Evolutionary conservation across 1,140 invertebrate genomes (phyloP), one percentile per base, ranked within the genome.

Genomic region (Diuraphis noxia): DNA sequence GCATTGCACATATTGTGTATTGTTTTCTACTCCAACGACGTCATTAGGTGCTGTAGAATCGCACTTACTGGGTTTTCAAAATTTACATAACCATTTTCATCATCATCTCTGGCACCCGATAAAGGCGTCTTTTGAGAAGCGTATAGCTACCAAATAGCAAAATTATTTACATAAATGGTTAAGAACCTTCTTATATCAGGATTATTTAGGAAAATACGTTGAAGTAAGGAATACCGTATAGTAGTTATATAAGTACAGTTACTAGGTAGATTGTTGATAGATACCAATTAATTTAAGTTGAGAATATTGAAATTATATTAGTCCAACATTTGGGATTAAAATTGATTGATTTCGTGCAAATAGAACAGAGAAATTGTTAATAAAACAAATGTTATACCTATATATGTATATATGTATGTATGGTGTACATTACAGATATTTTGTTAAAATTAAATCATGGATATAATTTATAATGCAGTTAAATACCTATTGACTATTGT

Each of bases 1-100:
- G 49, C n/a, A 86, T 36, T 49, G 84, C 40, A 86, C 84, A 86
- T 86, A 86, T 86, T 86, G 46, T 86, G 41, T 85, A 43, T 85
- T 85, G 84, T 85, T 85, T 85, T 85, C 84, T n/a, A 85, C 43
- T 85, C n/a, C 43, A n/a, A 84, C 84, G n/a, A 85, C 46, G 84
- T 90, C 88, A 90, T 90, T 90, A 90, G 88, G n/a, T n/a, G 81
- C 88, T 52, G 56, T 30, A 40, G 63, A 63, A 72, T 89, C 88
- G 40, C 38, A 72, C 88, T 89, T 89, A 34, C 56, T 34, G 30
- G 63, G 88, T 77, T 90, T 72, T 36, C 88, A 17, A 91, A 91
- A 91, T 91, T 91, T 91, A 91, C 89, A 91, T 91, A 91, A 91
- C 36, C 52, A 19, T 88, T 63, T 56, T n/a, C 46, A 40, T 38